phyloP scores from a whole-genome alignment of 2,797 vertebrate genomes.

The Phrynocephalus guinanensis region DNA sequence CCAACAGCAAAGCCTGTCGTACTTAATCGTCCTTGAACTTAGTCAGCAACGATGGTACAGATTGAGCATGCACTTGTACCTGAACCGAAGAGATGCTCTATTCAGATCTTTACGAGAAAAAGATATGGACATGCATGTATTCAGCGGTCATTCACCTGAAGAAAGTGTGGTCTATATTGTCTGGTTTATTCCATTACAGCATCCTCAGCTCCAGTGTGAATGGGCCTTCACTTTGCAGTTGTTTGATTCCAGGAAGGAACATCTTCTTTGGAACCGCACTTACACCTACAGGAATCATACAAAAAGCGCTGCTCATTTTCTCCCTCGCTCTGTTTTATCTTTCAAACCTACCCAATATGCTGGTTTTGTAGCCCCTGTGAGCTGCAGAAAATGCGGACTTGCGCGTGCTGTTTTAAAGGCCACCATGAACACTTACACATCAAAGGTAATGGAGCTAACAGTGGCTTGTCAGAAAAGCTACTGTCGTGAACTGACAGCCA shows the following conservation, averaged over 20 bases:
- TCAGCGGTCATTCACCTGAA: constrained; percentile 29
- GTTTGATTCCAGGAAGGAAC: constrained; percentile 40
- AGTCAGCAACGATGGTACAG: constrained; percentile 39
- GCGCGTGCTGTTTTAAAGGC: constrained; percentile 1
- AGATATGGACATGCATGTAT: constrained; percentile 41
- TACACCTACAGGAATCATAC: neutral
- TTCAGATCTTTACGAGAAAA: constrained; percentile 41
- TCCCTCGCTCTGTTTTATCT: constrained; percentile 37
- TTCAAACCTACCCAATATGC: constrained; percentile 29
- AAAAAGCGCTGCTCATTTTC: neutral
- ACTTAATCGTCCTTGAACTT: constrained; percentile 61
- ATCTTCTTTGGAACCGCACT: neutral
- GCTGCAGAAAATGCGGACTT: constrained; percentile 28
- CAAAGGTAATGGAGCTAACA: neutral
- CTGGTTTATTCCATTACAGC: constrained; percentile 63
- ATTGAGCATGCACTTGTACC: constrained; percentile 57
- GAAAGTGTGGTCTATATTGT: constrained; percentile 45
- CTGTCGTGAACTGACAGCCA: constrained; percentile 25
- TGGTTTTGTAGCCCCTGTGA: constrained; percentile 46
- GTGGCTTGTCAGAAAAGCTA: constrained; percentile 11
- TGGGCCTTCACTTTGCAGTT: constrained; percentile 66
- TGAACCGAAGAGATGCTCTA: constrained; percentile 53
- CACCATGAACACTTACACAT: neutral
- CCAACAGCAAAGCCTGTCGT: constrained; percentile 55
- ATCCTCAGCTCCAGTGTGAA: constrained; percentile 22